Percentiles rank a stretch among this genome's conserved stretches.
These are phyloP conservation scores for Oreortyx pictus DNA, from an alignment of 2,797 vertebrate genomes.

Conservation along the genomic window DNA sequence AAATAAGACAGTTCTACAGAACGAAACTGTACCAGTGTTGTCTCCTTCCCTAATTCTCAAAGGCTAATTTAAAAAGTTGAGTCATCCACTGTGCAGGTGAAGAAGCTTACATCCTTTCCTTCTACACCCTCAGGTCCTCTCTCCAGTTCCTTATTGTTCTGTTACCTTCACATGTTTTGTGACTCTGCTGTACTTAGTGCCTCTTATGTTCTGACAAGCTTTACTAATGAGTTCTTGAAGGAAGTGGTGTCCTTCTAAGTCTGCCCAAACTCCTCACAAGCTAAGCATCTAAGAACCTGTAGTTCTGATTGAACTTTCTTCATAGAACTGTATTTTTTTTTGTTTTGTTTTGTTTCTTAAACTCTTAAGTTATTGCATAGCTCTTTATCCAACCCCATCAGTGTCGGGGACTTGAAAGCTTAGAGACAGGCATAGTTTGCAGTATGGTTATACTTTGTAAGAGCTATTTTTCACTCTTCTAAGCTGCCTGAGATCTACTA, in stretches of 20 bases:
- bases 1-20: not conserved
- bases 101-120: not conserved
- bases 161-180: not conserved
- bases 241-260: not conserved
- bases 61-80: slow-evolving; percentile 25
- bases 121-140: not conserved
- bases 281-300: not conserved
- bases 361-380: not conserved
- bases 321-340: not conserved
- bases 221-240: not conserved
- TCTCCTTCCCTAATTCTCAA: not conserved
- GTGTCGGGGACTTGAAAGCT: not conserved
- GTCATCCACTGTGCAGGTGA: not conserved
- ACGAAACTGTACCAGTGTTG: not conserved
- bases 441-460: not conserved
- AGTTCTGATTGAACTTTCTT: not conserved
- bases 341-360: not conserved
- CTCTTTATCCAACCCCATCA: not conserved
- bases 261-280: not conserved
- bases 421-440: not conserved
- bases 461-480: not conserved
- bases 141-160: not conserved
- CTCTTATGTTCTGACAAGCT: not conserved
- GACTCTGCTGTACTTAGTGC: not conserved
- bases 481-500: not conserved